Evolutionary conservation across 2,113 vertebrate genomes (phyloP).

Genomic region (Spilogale gracilis): DNA sequence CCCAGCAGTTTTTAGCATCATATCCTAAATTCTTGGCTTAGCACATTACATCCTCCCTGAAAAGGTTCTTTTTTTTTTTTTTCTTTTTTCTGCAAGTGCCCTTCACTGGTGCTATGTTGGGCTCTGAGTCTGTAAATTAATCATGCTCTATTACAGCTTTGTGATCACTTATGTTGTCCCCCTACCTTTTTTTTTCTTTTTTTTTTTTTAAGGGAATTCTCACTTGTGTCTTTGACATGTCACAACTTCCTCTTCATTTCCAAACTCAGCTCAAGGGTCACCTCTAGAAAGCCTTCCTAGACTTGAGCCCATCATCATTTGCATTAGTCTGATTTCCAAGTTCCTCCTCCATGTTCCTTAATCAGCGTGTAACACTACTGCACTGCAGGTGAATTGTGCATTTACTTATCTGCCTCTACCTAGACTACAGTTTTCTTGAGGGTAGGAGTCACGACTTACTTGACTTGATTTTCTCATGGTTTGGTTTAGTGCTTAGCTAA

Average conservation of each 20-base stretch:
- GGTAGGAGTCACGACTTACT: conserved; percentile 39
- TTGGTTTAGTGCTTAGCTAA: conserved; percentile 44
- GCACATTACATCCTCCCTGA: background rate
- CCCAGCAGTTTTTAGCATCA: background rate
- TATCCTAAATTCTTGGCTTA: background rate
- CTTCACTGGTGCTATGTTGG: background rate
- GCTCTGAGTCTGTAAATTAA: background rate
- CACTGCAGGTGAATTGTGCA: conserved; percentile 35
- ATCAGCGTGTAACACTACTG: background rate
- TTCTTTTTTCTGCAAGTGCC: background rate
- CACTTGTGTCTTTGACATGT: background rate
- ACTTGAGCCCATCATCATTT: conserved; percentile 26
- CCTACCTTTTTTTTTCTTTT: background rate
- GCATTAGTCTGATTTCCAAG: background rate
- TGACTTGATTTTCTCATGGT: conserved; percentile 38
- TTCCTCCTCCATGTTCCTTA: background rate
- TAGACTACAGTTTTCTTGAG: conserved; percentile 63
- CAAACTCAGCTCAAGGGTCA: background rate
- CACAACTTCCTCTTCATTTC: background rate
- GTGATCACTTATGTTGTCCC: background rate
- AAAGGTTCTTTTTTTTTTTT: background rate
- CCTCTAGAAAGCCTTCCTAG: background rate
- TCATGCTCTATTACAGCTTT: background rate
- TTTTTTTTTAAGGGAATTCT: background rate
- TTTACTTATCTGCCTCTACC: background rate